Evolutionary conservation across 2,113 vertebrate genomes (phyloP), one percentile per base, ranked within the genome.

Genomic region (Ophthalmolycus amberensis): DNA sequence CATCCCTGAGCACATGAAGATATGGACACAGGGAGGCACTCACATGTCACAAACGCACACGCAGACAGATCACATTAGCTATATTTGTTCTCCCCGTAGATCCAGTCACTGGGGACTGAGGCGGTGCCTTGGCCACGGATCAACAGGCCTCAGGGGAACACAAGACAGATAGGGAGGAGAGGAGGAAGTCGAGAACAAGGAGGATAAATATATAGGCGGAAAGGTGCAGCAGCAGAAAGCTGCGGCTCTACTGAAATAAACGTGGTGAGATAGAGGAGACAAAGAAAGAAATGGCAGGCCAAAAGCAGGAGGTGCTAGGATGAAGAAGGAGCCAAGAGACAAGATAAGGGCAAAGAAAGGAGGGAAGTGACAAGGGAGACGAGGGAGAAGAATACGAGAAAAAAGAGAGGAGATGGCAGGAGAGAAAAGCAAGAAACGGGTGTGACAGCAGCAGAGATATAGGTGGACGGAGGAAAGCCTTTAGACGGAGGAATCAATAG

Each of bases 301-400:
- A 75, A 79, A 85, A 75, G 59, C 64, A 60, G 69, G 73, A 79
- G 56, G 56, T 80, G 69, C 58, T 20, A 67, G 76, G 71, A 84
- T 52, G 71, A 72, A 78, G 83, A 79, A 84, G 69, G 83, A 80
- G 85, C 79, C 1, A 1, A 27, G 77, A 89, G 93, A 89, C 91
- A 86, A 92, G 93, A 92, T 92, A 93, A 93, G 91, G 65, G 54
- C 59, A 52, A 73, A 88, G 88, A 92, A 89, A 87, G 69, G 71
- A 70, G 64, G 66, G 56, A 87, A 87, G 88, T 86, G 90, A 92
- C 90, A 90, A 83, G 82, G 69, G 79, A 80, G 79, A 74, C 71
- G 40, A 74, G 60, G 11, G 77, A 86, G 32, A 82, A 84, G 85
- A 90, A 89, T 77, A 66, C 14, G 5, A 56, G 87, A 9, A 64